Base-by-base conservation (phyloP, 1,140 invertebrate genomes). In the Camponotus floridanus region DNA sequence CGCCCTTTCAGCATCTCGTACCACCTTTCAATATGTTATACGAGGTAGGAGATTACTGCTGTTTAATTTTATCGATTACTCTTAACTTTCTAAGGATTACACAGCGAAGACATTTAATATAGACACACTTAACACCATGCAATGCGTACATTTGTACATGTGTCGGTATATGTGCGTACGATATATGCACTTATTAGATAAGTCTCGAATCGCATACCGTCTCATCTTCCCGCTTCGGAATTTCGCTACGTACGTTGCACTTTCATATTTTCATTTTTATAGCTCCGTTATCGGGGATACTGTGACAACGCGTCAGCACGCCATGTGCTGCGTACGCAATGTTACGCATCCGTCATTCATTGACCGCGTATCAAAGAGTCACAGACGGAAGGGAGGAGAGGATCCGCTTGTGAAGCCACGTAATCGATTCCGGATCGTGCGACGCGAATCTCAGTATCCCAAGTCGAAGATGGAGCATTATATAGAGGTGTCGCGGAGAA, bases 1-100 rank as follows among this genome's bases (percentile, higher is more conserved):
- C 21, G 6, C 15, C 26, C 18, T 36, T 42, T 39, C 62, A 45
- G 45, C 26, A 42, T 51, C 73, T 65, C 59, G 15, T 59, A 39
- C 61, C 51, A 36, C 18, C 45, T 65, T 31, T 85, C 48, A 85
- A 67, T 67, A 59, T 48, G 55, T 68, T 59, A 85, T 80, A 51
- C 74, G 76, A 78, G 62, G 48, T 67, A 85, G 74, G 83, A 85
- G 76, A 78, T 67, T 85, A 78, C 74, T 90, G 86, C 76, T 84
- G 67, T 76, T 86, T 48, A 73, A 13, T 83, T 90, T 86, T 84
- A 67, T 91, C 48, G 59, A 61, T 86, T 83, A 71, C 55, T 68
- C 78, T 79, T 86, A 84, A 81, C 42, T 31, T n/a, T 18, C 67
- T 83, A 83, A 73, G 55, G 36, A 83, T 83, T 83, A 83, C 55